Conservation (phyloP, 2,888 invertebrate genomes). For the Aphodius sticticus region DNA sequence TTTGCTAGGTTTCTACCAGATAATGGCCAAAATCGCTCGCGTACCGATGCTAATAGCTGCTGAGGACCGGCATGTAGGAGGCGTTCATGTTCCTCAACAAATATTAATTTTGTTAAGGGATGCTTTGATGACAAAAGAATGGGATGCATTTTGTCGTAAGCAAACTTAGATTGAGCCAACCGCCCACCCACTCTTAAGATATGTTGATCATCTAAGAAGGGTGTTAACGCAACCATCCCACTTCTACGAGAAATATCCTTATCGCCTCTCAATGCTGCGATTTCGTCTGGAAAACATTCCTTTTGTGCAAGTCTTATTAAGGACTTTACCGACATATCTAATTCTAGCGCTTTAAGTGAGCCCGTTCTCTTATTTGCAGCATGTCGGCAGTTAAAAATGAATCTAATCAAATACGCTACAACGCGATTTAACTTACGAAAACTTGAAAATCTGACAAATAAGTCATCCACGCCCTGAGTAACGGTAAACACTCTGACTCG, state of each 20-base stretch:
- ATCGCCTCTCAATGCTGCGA: neutral
- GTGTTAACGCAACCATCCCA: neutral
- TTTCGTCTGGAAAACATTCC: constrained; percentile 31
- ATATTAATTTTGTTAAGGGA: neutral
- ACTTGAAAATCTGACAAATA: constrained; percentile 18
- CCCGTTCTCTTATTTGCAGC: neutral
- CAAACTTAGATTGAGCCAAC: neutral
- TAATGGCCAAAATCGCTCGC: constrained; percentile 39
- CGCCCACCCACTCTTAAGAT: constrained; percentile 13
- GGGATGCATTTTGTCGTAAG: constrained; percentile 18
- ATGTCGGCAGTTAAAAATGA: neutral
- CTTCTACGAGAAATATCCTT: too few relatives aligned
- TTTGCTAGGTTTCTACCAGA: constrained; percentile 37
- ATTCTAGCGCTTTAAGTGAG: constrained; percentile 11
- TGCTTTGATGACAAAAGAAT: neutral
- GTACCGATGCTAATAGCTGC: constrained; percentile 32
- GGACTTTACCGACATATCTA: constrained; percentile 12
- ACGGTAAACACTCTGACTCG: neutral
- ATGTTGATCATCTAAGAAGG: neutral
- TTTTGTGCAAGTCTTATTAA: constrained; percentile 17
- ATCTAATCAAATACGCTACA: constrained; percentile 11
- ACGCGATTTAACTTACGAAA: constrained; percentile 10
- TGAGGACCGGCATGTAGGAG: constrained; percentile 24
- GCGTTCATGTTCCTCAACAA: neutral
- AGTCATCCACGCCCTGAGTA: neutral